Conservation (phyloP, 2,797 vertebrate genomes). For the Buceros bicornis region DNA sequence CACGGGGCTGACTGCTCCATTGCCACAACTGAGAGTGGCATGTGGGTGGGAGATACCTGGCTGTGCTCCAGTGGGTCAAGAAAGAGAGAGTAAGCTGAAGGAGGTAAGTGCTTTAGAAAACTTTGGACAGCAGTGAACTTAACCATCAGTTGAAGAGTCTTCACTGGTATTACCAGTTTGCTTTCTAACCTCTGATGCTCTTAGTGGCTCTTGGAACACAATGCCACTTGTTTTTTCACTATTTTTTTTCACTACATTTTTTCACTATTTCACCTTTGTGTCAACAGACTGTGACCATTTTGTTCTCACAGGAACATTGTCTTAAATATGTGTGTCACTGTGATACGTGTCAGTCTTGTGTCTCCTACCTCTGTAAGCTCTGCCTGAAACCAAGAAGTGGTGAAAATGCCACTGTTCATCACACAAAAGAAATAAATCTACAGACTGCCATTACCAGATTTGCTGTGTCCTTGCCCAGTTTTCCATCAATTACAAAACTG, state of each 20-base stretch:
- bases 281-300: not conserved
- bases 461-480: not conserved
- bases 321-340: not conserved
- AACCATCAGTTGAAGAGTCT: not conserved
- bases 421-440: not conserved
- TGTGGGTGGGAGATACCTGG: not conserved
- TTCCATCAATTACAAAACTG: not conserved
- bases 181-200: not conserved
- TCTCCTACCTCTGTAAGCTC: not conserved
- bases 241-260: not conserved
- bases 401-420: not conserved
- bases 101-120: not conserved
- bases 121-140: not conserved
- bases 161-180: not conserved
- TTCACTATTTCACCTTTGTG: not conserved
- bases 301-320: not conserved
- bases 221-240: not conserved
- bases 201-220: not conserved
- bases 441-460: accelerated
- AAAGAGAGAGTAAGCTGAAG: not conserved
- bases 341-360: not conserved
- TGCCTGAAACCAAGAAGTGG: not conserved
- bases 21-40: not conserved
- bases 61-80: not conserved
- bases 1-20: not conserved